Evolutionary conservation across 2,113 vertebrate genomes (phyloP).

Genomic region (cat (Felis catus)): F.catus_Fca126_mat1.0 CM031425.1:3762001-3762500

Average conservation of each 20-base stretch:
- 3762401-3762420: background rate
- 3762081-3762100: no score
- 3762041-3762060: no score
- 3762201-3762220: no score
- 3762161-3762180: no score
- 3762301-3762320: background rate
- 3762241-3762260: no score
- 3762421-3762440: background rate
- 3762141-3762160: no score
- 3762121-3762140: no score
- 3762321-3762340: background rate
- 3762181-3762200: no score
- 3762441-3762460: background rate
- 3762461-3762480: slow-evolving; percentile 34
- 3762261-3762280: background rate
- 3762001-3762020: background rate
- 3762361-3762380: background rate
- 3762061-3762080: no score
- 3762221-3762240: no score
- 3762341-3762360: background rate
- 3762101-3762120: no score
- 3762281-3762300: background rate
- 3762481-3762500: background rate
- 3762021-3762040: background rate
- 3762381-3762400: background rate